A percentile compares a stretch with the other conserved stretches of the same genome.
These are phyloP conservation scores for Pandion haliaetus DNA, from an alignment of 2,113 vertebrate genomes.

Conservation along the genomic window DNA sequence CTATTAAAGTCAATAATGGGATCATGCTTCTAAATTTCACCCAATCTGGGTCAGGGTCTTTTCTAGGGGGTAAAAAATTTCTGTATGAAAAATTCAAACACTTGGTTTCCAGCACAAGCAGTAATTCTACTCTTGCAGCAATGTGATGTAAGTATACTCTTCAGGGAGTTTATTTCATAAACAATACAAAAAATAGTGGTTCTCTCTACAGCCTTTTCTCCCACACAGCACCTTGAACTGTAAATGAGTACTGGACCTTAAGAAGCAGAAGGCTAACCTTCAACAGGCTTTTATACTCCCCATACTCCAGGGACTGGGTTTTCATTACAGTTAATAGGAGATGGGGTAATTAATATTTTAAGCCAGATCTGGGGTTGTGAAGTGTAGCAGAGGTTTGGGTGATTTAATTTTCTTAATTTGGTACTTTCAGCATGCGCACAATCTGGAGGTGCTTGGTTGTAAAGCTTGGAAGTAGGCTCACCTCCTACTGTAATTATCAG, in stretches of 20 bases:
- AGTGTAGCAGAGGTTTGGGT: background rate
- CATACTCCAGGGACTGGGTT: background rate
- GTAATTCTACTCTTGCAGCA: background rate
- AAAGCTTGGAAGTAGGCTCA: background rate
- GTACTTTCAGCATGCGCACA: background rate
- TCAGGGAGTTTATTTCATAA: background rate
- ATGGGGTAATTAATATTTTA: background rate
- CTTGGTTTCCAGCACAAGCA: background rate
- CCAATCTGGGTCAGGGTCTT: background rate
- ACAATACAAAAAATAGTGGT: background rate
- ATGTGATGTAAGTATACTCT: background rate
- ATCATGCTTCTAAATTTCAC: constrained; percentile 26
- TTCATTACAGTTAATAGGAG: background rate
- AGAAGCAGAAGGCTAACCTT: background rate
- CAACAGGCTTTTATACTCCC: background rate
- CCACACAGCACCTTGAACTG: background rate
- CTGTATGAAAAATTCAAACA: constrained; percentile 39
- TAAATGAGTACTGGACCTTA: background rate
- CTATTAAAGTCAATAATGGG: background rate
- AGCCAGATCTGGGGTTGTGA: background rate
- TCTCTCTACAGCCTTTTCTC: background rate
- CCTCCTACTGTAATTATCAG: background rate
- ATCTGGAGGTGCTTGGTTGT: background rate
- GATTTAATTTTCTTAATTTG: background rate
- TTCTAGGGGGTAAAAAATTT: constrained; percentile 4